Evolutionary conservation across 2,797 vertebrate genomes (phyloP).

Genomic region (Enteromius unitaeniatus): DNA sequence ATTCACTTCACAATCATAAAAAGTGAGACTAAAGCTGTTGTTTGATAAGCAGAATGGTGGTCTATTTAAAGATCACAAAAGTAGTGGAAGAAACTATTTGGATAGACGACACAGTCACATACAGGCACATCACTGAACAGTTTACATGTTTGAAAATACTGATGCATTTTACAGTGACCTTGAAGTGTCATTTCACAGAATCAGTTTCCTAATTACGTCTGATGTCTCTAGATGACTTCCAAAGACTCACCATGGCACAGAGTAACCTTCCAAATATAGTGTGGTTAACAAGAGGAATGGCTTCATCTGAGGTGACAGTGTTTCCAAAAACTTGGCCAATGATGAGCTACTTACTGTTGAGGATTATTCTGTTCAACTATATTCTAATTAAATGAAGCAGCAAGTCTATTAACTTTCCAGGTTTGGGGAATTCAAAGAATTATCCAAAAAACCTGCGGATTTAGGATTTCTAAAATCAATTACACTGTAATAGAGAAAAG

Average conservation of each 20-base stretch:
- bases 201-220: conserved; percentile 28
- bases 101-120: background rate
- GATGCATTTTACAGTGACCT: conserved; percentile 14
- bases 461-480: background rate
- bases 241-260: conserved; percentile 25
- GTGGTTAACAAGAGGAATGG: conserved; percentile 14
- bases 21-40: background rate
- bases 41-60: background rate
- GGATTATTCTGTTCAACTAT: conserved; percentile 2
- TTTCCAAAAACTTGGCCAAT: conserved; percentile 20
- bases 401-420: background rate
- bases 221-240: conserved; percentile 24
- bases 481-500: background rate
- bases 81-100: background rate
- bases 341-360: conserved; percentile 6
- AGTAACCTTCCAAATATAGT: conserved; percentile 23
- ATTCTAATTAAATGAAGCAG: conserved; percentile 20
- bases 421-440: background rate
- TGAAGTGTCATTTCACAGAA: conserved; percentile 6
- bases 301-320: conserved; percentile 23
- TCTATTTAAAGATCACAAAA: background rate
- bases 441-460: background rate
- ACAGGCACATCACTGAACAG: background rate
- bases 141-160: background rate
- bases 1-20: background rate